Evolutionary conservation across 2,888 invertebrate species (phyloP), one percentile per base, ranked within the genome.

Genomic region (Oscheius sp.): DNA sequence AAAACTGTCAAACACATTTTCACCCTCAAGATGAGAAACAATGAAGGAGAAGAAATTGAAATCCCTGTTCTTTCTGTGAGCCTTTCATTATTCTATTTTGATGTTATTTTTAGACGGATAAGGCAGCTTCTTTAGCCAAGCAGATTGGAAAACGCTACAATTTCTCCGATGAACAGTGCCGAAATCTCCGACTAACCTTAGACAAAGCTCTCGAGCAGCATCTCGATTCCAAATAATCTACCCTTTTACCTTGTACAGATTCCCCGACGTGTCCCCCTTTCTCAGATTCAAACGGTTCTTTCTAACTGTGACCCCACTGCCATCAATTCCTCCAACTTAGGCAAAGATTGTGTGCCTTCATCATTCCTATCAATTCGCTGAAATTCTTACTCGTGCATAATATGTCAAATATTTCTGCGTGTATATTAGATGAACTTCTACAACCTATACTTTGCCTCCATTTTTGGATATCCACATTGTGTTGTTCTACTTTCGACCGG

Each of bases 61-160:
- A 66, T 78, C 7, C 48, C 76, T 2, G 78, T 78, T 4, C 50
- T 76, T 11, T 70, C 60, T 13, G 78, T 76, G 21, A 13, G 53
- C 4, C 11, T 21, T 53, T 21, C 50, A 1, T 57, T 7, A 9
- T 57, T 57, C n/a, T 57, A 32, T 9, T 50, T 50, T 9, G 10
- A 29, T 21, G 11, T 32, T 32, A 53, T n/a, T 79, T 83, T 29
- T 75, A 84, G 84, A 78, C 74, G 11, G 80, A 81, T 33, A 78
- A 78, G 71, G 77, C 84, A 1, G 83, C 84, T 13, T 75, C 81
- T 33, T 55, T 83, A 0, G 76, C 84, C 2, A 84, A 84, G 58
- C 48, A 63, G 0, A 57, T 84, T 1, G 73, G 77, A 11, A 74
- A 81, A n/a, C 72, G 80, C 51, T 63, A 82, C 73, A 73, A 74